Conservation (phyloP, 2,797 vertebrate species). For the Myotis daubentonii region DNA sequence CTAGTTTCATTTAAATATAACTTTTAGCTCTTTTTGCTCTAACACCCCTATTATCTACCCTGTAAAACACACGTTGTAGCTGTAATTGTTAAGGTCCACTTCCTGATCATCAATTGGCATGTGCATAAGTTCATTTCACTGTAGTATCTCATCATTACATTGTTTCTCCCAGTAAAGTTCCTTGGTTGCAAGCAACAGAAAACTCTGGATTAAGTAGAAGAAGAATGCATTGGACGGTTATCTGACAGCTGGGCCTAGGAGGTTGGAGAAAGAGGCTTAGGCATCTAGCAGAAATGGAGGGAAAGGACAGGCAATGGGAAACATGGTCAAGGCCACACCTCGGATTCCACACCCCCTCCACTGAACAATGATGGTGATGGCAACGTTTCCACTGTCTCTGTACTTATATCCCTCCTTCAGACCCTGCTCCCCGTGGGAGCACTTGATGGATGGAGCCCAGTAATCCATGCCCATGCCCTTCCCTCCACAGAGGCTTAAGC, state of each 20-base stretch:
- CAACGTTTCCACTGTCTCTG: background rate
- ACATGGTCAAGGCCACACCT: background rate
- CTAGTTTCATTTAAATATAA: background rate
- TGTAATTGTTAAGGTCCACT: background rate
- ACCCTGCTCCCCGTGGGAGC: too few species aligned
- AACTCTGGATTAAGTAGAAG: background rate
- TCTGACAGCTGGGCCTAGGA: background rate
- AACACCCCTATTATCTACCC: background rate
- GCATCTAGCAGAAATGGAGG: background rate
- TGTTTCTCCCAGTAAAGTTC: background rate
- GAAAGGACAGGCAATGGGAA: background rate
- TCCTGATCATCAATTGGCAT: background rate
- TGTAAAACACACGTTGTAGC: background rate
- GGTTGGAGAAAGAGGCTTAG: background rate
- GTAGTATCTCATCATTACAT: background rate
- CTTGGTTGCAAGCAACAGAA: background rate
- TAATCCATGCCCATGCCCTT: fast-evolving
- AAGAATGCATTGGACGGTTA: background rate
- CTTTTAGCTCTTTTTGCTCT: background rate
- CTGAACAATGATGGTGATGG: background rate
- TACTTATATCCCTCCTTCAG: background rate
- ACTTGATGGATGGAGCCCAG: background rate
- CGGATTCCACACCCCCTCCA: background rate
- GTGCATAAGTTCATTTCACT: background rate
- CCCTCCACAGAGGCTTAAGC: background rate